A percentile compares a stretch with the other conserved stretches of the same genome.
phyloP scores from a whole-genome alignment of 2,797 vertebrate genomes.

The Distichodus sexfasciatus region DNA sequence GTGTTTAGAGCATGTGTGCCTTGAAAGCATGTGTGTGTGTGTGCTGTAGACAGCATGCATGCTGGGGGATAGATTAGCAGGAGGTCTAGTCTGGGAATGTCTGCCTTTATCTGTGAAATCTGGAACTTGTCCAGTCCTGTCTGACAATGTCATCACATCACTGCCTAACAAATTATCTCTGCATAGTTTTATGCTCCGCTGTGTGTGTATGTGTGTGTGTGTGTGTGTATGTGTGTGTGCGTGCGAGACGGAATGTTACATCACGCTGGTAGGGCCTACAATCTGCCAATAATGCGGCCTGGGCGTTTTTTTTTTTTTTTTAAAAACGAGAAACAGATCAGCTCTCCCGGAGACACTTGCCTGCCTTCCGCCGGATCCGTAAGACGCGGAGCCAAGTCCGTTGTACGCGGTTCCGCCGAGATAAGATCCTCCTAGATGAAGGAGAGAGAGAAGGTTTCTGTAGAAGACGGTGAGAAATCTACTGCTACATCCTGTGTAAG shows the following conservation, averaged over 20 bases:
- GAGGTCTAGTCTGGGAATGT: slow-evolving; percentile 56
- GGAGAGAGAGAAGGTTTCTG: no score
- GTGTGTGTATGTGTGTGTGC: slow-evolving; percentile 26
- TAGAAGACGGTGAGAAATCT: no score
- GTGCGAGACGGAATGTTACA: background rate
- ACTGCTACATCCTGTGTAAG: no score
- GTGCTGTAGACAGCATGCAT: background rate
- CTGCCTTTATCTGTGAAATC: slow-evolving; percentile 53
- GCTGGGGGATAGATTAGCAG: slow-evolving; percentile 16
- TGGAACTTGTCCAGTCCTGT: slow-evolving; percentile 55
- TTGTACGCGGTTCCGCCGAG: no score
- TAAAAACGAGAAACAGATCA: no score
- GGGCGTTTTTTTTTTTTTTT: no score
- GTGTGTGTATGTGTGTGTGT: slow-evolving; percentile 27
- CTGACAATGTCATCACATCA: slow-evolving; percentile 55
- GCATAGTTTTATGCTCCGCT: slow-evolving; percentile 37
- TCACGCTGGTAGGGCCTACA: no score
- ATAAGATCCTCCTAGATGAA: no score
- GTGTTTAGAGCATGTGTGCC: slow-evolving; percentile 10
- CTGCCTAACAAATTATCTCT: slow-evolving; percentile 48
- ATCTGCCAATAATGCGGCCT: no score
- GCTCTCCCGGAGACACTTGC: no score
- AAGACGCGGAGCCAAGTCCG: no score
- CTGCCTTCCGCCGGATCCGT: no score
- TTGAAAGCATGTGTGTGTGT: slow-evolving; percentile 14